Percentiles rank a stretch among this genome's conserved stretches.
phyloP scores from a whole-genome alignment of 1,140 invertebrate species.

The Drosophila ironensis region DNA sequence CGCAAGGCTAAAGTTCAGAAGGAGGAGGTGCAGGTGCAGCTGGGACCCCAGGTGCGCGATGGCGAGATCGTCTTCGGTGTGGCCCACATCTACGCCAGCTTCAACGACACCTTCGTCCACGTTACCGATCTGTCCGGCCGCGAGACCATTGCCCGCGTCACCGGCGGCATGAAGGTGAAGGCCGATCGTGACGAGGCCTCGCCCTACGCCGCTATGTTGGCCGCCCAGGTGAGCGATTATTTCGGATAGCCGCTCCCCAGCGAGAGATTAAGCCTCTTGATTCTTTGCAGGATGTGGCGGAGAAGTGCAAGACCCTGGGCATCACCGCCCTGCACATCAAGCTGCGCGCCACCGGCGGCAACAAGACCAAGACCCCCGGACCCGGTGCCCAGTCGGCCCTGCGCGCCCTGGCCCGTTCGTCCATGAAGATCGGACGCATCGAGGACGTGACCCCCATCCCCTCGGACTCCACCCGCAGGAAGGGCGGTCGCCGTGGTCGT shows the following conservation, averaged over 20 bases:
- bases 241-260: not conserved
- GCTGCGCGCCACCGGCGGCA: constrained; percentile 98
- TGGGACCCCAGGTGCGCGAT: constrained; percentile 98
- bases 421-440: constrained; percentile 99
- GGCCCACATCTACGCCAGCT: constrained; percentile 99
- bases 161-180: constrained; percentile 99
- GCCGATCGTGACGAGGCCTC: constrained; percentile 99
- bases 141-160: constrained; percentile 99
- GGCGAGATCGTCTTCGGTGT: constrained; percentile 99
- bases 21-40: constrained; percentile 97
- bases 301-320: constrained; percentile 98
- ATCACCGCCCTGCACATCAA: constrained; percentile 99
- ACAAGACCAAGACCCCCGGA: constrained; percentile 98
- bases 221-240: constrained; percentile 90
- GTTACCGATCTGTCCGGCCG: constrained; percentile 99
- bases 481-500: constrained; percentile 99
- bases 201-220: constrained; percentile 99
- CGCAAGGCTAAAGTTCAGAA: constrained; percentile 98
- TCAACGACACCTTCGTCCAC: constrained; percentile 99
- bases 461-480: constrained; percentile 98
- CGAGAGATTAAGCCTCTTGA: not conserved
- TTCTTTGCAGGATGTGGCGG: constrained; percentile 94
- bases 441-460: constrained; percentile 99
- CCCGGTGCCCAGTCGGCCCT: constrained; percentile 99
- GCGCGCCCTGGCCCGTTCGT: constrained; percentile 97